Evolutionary conservation across 2,797 vertebrate species (phyloP).

Genomic region (Crenichthys baileyi): DNA sequence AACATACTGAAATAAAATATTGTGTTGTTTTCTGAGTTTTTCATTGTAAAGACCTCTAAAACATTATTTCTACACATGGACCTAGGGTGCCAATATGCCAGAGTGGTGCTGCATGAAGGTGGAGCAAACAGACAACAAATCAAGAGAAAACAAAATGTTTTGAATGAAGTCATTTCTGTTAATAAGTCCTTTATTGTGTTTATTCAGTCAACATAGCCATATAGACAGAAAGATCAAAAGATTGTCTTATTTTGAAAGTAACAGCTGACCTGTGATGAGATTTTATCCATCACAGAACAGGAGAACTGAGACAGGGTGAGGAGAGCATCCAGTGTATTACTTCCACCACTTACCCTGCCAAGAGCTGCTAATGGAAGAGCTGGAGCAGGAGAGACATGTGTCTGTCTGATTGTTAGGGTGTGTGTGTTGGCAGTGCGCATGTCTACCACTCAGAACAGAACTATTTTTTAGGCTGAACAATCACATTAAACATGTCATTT

Average conservation of each 20-base stretch:
- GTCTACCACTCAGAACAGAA: conserved; percentile 2
- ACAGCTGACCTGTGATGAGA: conserved; percentile 42
- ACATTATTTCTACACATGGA: background rate
- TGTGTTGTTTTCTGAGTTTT: too few species aligned
- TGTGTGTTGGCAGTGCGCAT: conserved; percentile 7
- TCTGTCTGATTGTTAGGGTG: conserved; percentile 5
- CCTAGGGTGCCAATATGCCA: background rate
- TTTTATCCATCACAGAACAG: conserved; percentile 52
- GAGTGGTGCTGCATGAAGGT: background rate
- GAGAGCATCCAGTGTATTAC: conserved; percentile 60
- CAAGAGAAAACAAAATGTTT: background rate
- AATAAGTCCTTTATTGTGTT: background rate
- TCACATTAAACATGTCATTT: conserved; percentile 19
- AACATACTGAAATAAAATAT: too few species aligned
- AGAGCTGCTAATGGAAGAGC: conserved; percentile 61
- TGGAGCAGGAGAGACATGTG: conserved; percentile 19
- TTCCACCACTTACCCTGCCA: conserved; percentile 73
- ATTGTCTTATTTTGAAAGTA: background rate
- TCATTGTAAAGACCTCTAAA: background rate
- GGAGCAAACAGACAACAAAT: background rate
- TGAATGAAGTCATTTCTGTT: background rate
- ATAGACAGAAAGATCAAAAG: background rate
- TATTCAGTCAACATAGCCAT: background rate
- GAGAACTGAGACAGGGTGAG: conserved; percentile 29
- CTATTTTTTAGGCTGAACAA: conserved; percentile 11